These are phyloP conservation scores for Enteromius trimaculatus DNA, from an alignment of 2,797 vertebrate genomes.

Conservation along the genomic window DNA sequence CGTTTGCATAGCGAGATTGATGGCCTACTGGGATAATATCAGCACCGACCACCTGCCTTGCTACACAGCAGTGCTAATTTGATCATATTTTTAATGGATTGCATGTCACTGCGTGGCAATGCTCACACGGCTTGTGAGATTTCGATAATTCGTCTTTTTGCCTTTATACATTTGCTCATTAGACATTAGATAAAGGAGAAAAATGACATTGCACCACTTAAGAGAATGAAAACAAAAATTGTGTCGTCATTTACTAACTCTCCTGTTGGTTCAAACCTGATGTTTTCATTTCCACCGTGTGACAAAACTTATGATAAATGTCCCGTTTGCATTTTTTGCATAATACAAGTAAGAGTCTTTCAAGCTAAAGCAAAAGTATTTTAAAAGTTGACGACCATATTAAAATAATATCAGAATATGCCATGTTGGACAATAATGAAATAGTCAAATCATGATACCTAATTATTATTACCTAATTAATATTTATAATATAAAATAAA, in stretches of 20 bases:
- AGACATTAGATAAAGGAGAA: not conserved
- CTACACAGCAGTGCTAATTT: constrained; percentile 38
- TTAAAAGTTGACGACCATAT: not conserved
- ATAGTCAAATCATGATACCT: too few species aligned
- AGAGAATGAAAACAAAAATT: not conserved
- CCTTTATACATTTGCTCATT: constrained; percentile 8
- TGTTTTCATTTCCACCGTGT: not conserved
- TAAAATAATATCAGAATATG: not conserved
- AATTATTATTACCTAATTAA: too few species aligned
- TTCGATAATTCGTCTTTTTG: not conserved
- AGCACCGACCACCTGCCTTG: constrained; percentile 29
- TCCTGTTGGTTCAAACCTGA: not conserved
- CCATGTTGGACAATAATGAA: not conserved
- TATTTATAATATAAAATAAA: too few species aligned
- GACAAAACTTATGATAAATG: not conserved
- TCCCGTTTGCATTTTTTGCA: not conserved
- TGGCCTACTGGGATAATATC: constrained; percentile 44
- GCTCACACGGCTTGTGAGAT: constrained; percentile 9
- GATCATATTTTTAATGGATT: constrained; percentile 41
- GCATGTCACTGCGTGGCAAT: not conserved
- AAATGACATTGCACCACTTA: not conserved
- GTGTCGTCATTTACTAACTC: not conserved
- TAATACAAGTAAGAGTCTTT: not conserved
- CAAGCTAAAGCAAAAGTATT: not conserved
- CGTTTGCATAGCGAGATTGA: constrained; percentile 37